Evolutionary conservation across 2,888 invertebrate genomes (phyloP).

Genomic region (Drosophila glabriapex): DNA sequence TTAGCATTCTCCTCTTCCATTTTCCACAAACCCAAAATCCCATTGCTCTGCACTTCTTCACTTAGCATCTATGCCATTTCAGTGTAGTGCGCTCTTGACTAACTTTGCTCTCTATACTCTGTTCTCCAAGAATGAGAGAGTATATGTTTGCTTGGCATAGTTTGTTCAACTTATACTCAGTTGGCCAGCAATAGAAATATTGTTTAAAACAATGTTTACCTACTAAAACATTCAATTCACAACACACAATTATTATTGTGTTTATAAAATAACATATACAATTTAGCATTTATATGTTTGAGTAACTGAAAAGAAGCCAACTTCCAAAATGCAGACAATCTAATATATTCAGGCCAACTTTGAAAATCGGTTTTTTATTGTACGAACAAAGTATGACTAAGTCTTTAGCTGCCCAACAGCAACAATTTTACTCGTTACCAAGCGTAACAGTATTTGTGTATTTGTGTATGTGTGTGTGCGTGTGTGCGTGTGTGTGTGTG

Average conservation of each 20-base stretch:
- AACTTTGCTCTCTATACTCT: slow-evolving; percentile 44
- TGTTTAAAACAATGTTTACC: no score
- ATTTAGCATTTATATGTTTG: not conserved
- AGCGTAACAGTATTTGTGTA: slow-evolving; percentile 20
- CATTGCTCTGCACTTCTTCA: slow-evolving; percentile 33
- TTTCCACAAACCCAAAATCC: not conserved
- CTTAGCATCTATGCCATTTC: slow-evolving; percentile 18
- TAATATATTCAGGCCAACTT: not conserved
- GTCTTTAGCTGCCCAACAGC: not conserved
- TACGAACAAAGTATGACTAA: not conserved
- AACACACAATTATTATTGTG: not conserved
- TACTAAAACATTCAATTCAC: not conserved
- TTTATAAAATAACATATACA: not conserved
- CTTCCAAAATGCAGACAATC: not conserved
- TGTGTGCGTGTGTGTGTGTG: not conserved
- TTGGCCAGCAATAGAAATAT: not conserved
- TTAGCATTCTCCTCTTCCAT: slow-evolving; percentile 27
- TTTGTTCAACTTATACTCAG: not conserved
- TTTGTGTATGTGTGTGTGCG: not conserved
- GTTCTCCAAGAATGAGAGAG: not conserved
- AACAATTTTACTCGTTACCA: slow-evolving; percentile 10
- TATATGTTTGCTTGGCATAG: not conserved
- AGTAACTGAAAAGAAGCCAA: no score
- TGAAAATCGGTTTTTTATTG: not conserved
- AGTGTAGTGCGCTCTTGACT: slow-evolving; percentile 56